These are phyloP conservation scores for Philereme vetulata DNA, from an alignment of 2,888 invertebrate genomes.

Conservation along the genomic window DNA sequence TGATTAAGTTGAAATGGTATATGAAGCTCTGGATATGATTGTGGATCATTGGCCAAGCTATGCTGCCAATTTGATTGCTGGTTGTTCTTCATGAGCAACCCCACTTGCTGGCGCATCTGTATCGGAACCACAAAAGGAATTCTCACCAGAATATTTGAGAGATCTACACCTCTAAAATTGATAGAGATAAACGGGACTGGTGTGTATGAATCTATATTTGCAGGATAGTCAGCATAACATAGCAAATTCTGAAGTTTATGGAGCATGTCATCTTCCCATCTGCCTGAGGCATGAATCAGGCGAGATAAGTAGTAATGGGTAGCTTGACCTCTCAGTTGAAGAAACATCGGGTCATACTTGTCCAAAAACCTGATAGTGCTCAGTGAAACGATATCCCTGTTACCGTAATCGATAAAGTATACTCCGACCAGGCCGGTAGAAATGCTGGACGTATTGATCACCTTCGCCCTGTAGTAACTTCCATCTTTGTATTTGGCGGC, in stretches of 20 bases:
- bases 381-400: constrained; percentile 84
- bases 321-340: constrained; percentile 83
- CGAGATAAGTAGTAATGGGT: constrained; percentile 84
- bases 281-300: constrained; percentile 76
- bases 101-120: constrained; percentile 77
- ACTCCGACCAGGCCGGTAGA: constrained; percentile 84
- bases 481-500: constrained; percentile 88
- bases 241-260: constrained; percentile 69
- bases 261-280: constrained; percentile 80
- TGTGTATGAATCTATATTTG: constrained; percentile 64
- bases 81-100: constrained; percentile 49
- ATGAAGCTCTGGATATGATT: constrained; percentile 66
- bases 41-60: constrained; percentile 53
- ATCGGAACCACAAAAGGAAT: constrained; percentile 74
- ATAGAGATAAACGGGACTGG: constrained; percentile 74
- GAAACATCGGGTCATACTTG: constrained; percentile 74
- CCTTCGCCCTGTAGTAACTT: constrained; percentile 86
- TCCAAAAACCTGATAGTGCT: constrained; percentile 84
- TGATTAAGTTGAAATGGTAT: constrained; percentile 73
- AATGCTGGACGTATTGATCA: constrained; percentile 75
- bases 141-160: constrained; percentile 72
- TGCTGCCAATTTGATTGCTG: constrained; percentile 63
- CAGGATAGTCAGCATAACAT: constrained; percentile 71
- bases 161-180: constrained; percentile 75
- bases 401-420: constrained; percentile 88